A percentile compares a stretch with the other conserved stretches of the same genome.
These are phyloP conservation scores for Stenopsyche tienmushanensis DNA, from an alignment of 1,140 invertebrate species.

Conservation along the genomic window DNA sequence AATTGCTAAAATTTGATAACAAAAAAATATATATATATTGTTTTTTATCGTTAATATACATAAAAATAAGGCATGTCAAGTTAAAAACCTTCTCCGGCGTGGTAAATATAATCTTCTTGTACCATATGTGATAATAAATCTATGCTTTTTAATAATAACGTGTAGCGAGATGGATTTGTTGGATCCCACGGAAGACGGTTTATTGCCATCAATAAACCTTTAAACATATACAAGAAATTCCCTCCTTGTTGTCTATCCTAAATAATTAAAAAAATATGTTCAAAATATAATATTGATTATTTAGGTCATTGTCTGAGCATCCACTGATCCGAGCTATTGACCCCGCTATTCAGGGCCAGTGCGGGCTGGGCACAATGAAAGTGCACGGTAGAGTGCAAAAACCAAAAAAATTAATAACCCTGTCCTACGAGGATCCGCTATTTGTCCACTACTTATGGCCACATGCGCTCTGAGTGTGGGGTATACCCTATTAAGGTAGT, in stretches of 20 bases:
- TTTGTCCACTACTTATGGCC: too few species aligned
- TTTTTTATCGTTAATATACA: too few species aligned
- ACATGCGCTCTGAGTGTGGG: too few species aligned
- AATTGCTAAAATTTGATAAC: conserved; percentile 68
- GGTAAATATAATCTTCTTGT: conserved; percentile 80
- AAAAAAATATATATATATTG: conserved; percentile 34
- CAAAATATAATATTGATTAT: not conserved
- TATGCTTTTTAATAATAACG: conserved; percentile 59
- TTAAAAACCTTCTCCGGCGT: conserved; percentile 72
- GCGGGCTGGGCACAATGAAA: too few species aligned
- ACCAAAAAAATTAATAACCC: too few species aligned
- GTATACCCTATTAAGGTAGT: too few species aligned
- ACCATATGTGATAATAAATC: conserved; percentile 71
- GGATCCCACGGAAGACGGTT: conserved; percentile 52
- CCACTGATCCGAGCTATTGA: too few species aligned
- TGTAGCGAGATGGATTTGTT: conserved; percentile 50
- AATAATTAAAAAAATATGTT: not conserved
- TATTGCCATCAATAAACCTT: conserved; percentile 49
- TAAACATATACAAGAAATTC: conserved; percentile 73
- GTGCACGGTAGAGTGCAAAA: too few species aligned
- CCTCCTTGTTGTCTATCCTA: conserved; percentile 68
- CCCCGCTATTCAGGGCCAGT: too few species aligned
- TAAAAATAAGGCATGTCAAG: conserved; percentile 27
- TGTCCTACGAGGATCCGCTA: too few species aligned
- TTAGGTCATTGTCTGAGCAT: not conserved